Percentiles rank a stretch among this genome's conserved stretches.
These are phyloP conservation scores for Grapholita molesta DNA, from an alignment of 1,140 invertebrate genomes.

Conservation along the genomic window DNA sequence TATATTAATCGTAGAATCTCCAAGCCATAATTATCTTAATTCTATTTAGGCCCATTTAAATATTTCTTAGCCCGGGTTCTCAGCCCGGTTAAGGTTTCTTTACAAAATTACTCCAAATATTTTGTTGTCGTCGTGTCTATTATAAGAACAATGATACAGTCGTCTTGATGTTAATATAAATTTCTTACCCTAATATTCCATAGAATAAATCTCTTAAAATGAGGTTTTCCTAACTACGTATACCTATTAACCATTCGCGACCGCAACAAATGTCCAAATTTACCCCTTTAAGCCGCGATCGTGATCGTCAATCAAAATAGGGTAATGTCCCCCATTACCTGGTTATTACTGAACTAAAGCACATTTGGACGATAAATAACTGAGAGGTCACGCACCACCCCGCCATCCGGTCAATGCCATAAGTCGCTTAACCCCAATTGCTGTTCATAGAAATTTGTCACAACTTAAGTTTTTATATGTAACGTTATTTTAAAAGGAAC, in stretches of 20 bases:
- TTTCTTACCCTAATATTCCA: no score
- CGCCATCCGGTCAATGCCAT: neutral
- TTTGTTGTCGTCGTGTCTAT: no score
- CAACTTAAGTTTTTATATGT: neutral
- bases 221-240: neutral
- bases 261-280: slow-evolving; percentile 3
- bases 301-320: slow-evolving; percentile 20
- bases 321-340: slow-evolving; percentile 21
- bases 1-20: neutral
- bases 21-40: neutral
- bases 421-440: slow-evolving; percentile 5
- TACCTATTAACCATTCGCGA: neutral
- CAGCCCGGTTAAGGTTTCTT: no score
- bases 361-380: slow-evolving; percentile 18
- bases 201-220: no score
- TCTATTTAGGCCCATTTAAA: no score
- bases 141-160: no score
- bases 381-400: slow-evolving; percentile 23
- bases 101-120: no score
- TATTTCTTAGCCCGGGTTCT: no score
- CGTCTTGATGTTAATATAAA: no score
- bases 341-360: slow-evolving; percentile 19
- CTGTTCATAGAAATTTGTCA: slow-evolving; percentile 2
- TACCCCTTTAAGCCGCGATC: neutral
- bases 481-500: no score